Evolutionary conservation across 1,140 invertebrate species (phyloP), one percentile per base, ranked within the genome.

Genomic region (Orchestia grillus): DNA sequence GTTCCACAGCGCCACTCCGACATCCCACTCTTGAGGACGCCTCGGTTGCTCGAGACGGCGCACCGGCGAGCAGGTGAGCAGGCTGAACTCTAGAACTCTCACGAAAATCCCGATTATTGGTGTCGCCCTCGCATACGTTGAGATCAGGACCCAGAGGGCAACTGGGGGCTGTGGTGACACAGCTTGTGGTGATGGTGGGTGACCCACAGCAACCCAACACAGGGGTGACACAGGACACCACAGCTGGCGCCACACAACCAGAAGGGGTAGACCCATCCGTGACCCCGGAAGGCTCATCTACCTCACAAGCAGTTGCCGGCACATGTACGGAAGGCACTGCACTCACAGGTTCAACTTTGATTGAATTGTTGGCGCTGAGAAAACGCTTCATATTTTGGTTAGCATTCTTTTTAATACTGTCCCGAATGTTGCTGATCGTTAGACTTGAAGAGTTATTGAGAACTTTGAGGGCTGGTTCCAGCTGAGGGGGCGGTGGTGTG

Each of bases 331-430:
- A 42, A 41, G 43, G 3, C 43, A 94, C 6, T 47, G 44, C 19
- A 44, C 44, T 94, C 62, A 19, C 62, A 77, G 62, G 28, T 36
- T 77, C 62, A 77, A 36, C 28, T 77, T 77, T 77, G 62, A 23
- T 28, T 36, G 62, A 77, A 77, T 77, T 77, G 62, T 77, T 77
- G 62, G 92, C 44, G n/a, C 44, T 94, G 43, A 94, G 92, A n/a
- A 94, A 47, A 47, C 92, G 92, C 44, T 94, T 94, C 0, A 94
- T 47, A 45, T 94, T 94, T 6, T 94, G 41, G 47, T 94, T 94
- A 94, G 92, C 92, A n/a, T 94, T 94, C 92, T 94, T 94, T 47
- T 94, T 94, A 47, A 94, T 94, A 94, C 92, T 94, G 92, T 94
- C 92, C 0, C 92, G 92, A 44, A 94, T 94, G 40, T 94, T 94